Base-by-base conservation (phyloP, 1,140 invertebrate species). In the Riptortus pedestris region DNA sequence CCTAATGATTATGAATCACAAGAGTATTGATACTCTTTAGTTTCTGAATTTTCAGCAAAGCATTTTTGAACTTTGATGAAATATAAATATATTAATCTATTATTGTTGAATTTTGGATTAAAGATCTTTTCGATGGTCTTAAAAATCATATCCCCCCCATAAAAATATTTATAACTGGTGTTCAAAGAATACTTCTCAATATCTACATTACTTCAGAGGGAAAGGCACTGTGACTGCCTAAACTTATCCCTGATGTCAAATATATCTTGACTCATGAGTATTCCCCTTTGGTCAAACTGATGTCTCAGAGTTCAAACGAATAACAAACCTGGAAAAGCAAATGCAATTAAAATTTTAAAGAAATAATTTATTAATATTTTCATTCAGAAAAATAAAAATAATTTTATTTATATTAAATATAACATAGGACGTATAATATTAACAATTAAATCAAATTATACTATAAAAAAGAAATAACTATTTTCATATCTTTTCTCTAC, bases 281-380 rank as follows among this genome's bases (percentile, higher is more conserved):
- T 55, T 55, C 57, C 26, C 57, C 62, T 66, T 64, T 18, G 64
- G 68, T 85, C 85, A 98, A 73, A 98, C 94, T 47, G 93, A 96
- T 9, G 94, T 98, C 76, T 98, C 95, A 0, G 93, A 96, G 74
- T 95, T 97, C 0, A 98, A 76, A 71, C 92, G 80, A 55, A 98
- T 76, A 33, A 96, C 86, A 83, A 98, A 98, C 70, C 93, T 91
- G 59, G 26, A 27, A 55, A 4, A 16, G 18, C 18, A 16, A 16
- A n/a, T n/a, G n/a, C n/a, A n/a, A n/a, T n/a, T n/a, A n/a, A n/a
- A n/a, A n/a, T n/a, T n/a, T n/a, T n/a, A n/a, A n/a, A n/a, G n/a
- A n/a, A n/a, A n/a, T n/a, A n/a, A n/a, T n/a, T n/a, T n/a, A n/a
- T 48, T 48, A 7, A 11, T 11, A 7, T 48, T 38, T 38, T 5